phyloP scores from a whole-genome alignment of 2,113 vertebrate species.

The Vidua chalybeata region DNA sequence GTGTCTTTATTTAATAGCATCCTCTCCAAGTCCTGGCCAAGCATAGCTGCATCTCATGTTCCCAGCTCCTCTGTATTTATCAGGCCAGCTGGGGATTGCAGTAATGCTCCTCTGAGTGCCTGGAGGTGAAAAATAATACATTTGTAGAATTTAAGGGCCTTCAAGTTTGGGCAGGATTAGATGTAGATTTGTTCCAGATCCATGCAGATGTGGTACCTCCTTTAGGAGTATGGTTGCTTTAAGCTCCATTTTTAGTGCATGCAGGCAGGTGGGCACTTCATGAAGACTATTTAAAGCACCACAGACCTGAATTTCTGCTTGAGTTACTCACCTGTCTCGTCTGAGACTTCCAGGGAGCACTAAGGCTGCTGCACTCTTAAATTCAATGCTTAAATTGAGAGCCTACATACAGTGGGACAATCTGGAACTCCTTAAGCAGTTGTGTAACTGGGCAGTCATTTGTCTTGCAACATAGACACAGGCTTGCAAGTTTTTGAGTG shows the following conservation, averaged over 20 bases:
- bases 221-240: background rate
- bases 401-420: background rate
- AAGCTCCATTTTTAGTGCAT: background rate
- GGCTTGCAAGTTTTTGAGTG: background rate
- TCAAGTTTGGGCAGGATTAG: background rate
- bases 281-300: background rate
- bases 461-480: background rate
- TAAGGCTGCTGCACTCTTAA: background rate
- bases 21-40: background rate
- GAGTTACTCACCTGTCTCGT: background rate
- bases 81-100: background rate
- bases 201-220: background rate
- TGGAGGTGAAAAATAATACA: background rate
- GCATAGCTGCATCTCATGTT: background rate
- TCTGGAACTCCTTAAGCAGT: background rate
- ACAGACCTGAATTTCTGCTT: background rate
- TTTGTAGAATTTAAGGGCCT: background rate
- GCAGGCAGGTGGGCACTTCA: background rate
- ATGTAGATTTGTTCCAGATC: background rate
- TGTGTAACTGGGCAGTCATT: background rate
- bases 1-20: background rate
- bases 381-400: background rate
- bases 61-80: background rate
- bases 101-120: background rate
- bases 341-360: background rate